Conservation (phyloP, 2,888 invertebrate genomes). For the Brenthis ino region DNA sequence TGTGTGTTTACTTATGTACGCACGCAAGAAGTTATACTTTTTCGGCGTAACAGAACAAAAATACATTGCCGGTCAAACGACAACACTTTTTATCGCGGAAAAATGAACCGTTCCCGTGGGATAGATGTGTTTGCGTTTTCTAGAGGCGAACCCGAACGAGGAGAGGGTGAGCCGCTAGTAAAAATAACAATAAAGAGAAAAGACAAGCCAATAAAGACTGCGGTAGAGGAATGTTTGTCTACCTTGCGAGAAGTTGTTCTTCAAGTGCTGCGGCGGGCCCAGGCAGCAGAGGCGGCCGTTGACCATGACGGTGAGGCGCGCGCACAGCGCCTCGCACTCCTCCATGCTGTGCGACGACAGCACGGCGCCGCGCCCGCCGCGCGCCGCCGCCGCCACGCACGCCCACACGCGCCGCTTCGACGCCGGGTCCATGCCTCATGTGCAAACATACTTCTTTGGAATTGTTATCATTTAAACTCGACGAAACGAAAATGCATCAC, state of each 20-base stretch:
- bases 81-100: too few relatives aligned
- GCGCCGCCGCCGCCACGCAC: conserved; percentile 82
- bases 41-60: too few relatives aligned
- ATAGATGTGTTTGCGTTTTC: too few relatives aligned
- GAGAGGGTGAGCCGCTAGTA: not conserved
- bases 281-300: conserved; percentile 87
- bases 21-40: too few relatives aligned
- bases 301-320: conserved; percentile 90
- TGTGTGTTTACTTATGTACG: too few relatives aligned
- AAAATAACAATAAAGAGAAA: not conserved
- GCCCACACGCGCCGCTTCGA: conserved; percentile 92
- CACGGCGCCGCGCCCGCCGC: conserved; percentile 87
- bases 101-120: too few relatives aligned
- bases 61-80: too few relatives aligned
- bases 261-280: conserved; percentile 86
- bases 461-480: too few relatives aligned
- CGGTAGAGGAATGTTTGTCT: conserved; percentile 49
- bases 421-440: conserved; percentile 88
- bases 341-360: conserved; percentile 87
- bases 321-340: conserved; percentile 92
- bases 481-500: too few relatives aligned
- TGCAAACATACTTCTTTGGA: too few relatives aligned
- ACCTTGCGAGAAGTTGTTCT: conserved; percentile 83
- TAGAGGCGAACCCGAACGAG: not conserved
- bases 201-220: not conserved